A percentile compares a stretch with the other conserved stretches of the same genome.
phyloP scores from a whole-genome alignment of 2,113 vertebrate species.

The Hemiprocne comata region DNA sequence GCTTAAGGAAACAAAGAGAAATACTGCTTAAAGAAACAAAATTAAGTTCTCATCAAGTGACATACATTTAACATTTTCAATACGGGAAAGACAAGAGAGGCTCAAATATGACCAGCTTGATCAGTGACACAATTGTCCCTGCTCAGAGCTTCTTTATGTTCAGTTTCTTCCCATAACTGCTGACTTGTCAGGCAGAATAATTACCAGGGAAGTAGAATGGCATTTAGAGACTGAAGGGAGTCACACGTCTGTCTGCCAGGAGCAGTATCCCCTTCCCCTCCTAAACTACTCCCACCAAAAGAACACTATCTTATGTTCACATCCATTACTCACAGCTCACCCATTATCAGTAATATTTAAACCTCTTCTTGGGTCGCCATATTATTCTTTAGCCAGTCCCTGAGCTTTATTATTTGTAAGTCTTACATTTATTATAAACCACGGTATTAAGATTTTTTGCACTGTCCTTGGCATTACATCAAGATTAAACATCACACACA shows the following conservation, averaged over 20 bases:
- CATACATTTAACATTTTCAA: neutral
- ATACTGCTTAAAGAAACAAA: neutral
- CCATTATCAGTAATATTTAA: neutral
- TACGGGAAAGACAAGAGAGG: neutral
- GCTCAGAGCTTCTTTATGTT: neutral
- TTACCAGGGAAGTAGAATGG: neutral
- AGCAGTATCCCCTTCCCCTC: neutral
- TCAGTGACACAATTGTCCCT: neutral
- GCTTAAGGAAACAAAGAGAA: neutral
- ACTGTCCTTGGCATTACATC: neutral
- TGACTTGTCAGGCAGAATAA: neutral
- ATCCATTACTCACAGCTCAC: neutral
- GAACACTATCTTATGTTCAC: neutral
- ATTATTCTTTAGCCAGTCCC: neutral
- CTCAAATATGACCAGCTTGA: neutral
- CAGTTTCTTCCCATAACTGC: neutral
- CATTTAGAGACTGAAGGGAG: neutral
- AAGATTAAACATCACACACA: neutral
- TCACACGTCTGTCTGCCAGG: neutral
- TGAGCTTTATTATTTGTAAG: neutral
- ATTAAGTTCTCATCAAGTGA: neutral
- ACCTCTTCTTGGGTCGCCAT: neutral
- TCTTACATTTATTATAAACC: neutral
- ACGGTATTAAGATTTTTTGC: neutral
- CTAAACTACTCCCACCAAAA: neutral